These are phyloP conservation scores for Columba janthina DNA, from an alignment of 2,113 vertebrate species.

Conservation along the genomic window DNA sequence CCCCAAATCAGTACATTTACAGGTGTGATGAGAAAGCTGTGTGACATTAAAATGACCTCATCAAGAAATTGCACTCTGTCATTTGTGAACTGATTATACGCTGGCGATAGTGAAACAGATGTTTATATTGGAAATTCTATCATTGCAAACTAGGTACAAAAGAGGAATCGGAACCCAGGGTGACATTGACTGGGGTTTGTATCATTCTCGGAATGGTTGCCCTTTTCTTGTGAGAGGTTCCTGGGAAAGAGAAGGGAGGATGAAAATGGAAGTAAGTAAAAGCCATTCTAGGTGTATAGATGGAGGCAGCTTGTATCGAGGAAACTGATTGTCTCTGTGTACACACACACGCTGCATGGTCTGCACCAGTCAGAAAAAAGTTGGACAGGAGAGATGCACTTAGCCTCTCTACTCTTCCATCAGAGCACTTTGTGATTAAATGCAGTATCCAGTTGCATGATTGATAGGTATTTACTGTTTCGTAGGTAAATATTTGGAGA, in stretches of 20 bases:
- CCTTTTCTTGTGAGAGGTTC: constrained; percentile 76
- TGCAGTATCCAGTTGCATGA: constrained; percentile 65
- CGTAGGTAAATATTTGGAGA: not conserved
- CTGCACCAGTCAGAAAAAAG: constrained; percentile 52
- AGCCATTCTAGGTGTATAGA: constrained; percentile 73
- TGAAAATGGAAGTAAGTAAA: constrained; percentile 81
- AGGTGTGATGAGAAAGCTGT: not conserved
- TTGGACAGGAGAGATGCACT: constrained; percentile 58
- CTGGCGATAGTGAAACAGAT: constrained; percentile 68
- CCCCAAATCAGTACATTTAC: not conserved
- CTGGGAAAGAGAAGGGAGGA: constrained; percentile 78
- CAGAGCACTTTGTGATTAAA: constrained; percentile 48
- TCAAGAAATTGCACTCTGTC: not conserved
- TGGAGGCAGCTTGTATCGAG: constrained; percentile 69
- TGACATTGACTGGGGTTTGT: constrained; percentile 77
- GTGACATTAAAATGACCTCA: not conserved
- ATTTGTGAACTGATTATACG: constrained; percentile 74
- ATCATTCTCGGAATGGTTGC: constrained; percentile 77
- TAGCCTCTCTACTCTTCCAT: constrained; percentile 67
- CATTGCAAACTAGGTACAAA: constrained; percentile 77
- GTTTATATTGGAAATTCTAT: constrained; percentile 72
- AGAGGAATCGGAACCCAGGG: constrained; percentile 69
- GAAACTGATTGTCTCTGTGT: constrained; percentile 63
- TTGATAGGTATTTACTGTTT: constrained; percentile 31
- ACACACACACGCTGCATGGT: constrained; percentile 72